These are phyloP conservation scores for Ptychobarbus kaznakovi DNA, from an alignment of 2,797 vertebrate species.

Conservation along the genomic window DNA sequence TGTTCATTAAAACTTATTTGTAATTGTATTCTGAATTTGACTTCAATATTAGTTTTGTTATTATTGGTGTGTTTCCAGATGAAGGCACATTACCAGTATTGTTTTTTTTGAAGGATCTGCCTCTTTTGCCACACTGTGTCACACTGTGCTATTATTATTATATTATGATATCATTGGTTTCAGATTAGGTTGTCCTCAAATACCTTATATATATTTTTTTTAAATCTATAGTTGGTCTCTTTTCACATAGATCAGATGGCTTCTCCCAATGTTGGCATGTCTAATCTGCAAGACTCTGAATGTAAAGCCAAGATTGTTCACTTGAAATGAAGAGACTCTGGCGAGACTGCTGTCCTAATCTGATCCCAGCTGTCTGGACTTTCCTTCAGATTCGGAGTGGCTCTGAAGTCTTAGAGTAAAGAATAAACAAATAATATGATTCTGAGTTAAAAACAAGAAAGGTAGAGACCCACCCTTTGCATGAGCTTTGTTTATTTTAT, in stretches of 20 bases:
- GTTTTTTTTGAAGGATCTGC: neutral
- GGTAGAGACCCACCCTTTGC: neutral
- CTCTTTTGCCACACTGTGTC: neutral
- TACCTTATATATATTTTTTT: neutral
- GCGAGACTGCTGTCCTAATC: conserved; percentile 12
- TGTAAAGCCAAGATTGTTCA: neutral
- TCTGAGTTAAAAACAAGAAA: neutral
- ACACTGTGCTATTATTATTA: neutral
- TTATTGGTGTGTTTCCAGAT: neutral
- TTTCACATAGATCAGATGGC: neutral
- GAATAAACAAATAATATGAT: neutral
- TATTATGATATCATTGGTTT: neutral
- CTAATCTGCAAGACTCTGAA: conserved; percentile 4
- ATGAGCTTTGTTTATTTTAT: neutral
- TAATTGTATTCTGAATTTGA: neutral
- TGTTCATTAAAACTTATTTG: neutral
- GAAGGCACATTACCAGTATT: neutral
- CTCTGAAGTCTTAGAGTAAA: neutral
- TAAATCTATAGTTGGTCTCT: neutral
- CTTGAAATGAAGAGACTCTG: conserved; percentile 20
- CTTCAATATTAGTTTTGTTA: neutral
- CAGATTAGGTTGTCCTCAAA: neutral
- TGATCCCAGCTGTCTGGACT: conserved; percentile 11
- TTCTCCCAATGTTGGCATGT: conserved; percentile 17
- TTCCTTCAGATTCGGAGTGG: neutral